Conservation (phyloP, 2,888 invertebrate genomes). For the Abscondita cerata region DNA sequence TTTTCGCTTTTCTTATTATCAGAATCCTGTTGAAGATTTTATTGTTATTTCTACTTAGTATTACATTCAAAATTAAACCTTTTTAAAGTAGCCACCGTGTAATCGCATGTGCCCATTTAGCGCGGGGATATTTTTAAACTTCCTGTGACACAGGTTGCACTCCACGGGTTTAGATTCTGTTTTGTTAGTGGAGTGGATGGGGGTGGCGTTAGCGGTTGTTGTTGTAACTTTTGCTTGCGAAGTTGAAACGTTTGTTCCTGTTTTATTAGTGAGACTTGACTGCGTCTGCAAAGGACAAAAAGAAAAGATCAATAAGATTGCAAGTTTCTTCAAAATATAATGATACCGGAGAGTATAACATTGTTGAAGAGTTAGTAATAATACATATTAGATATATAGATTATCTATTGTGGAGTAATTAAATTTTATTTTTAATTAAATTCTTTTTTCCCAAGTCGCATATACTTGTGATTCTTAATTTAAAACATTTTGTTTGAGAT, state of each 20-base stretch:
- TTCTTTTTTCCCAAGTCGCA: too few species aligned
- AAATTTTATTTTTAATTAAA: background rate
- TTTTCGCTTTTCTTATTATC: slow-evolving; percentile 87
- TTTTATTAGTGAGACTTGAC: slow-evolving; percentile 49
- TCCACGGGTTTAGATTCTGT: slow-evolving; percentile 86
- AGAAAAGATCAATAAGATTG: background rate
- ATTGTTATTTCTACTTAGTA: too few species aligned
- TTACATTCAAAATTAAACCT: slow-evolving; percentile 62
- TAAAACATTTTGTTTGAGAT: too few species aligned
- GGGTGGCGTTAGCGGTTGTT: slow-evolving; percentile 53
- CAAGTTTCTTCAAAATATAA: background rate
- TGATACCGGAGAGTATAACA: background rate
- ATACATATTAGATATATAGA: too few species aligned
- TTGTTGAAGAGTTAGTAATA: too few species aligned
- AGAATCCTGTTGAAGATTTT: slow-evolving; percentile 67
- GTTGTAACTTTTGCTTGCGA: slow-evolving; percentile 55
- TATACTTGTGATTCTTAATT: too few species aligned
- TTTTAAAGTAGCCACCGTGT: slow-evolving; percentile 97
- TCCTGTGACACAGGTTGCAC: slow-evolving; percentile 93
- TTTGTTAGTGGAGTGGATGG: slow-evolving; percentile 56
- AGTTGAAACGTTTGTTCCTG: slow-evolving; percentile 48
- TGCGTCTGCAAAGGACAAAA: slow-evolving; percentile 45
- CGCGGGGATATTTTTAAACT: slow-evolving; percentile 97
- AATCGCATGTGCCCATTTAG: slow-evolving; percentile 98
- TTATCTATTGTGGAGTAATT: too few species aligned